A percentile compares a stretch with the other conserved stretches of the same genome.
Conservation (phyloP, 2,113 vertebrate species). For the Sceloporus undulatus region DNA sequence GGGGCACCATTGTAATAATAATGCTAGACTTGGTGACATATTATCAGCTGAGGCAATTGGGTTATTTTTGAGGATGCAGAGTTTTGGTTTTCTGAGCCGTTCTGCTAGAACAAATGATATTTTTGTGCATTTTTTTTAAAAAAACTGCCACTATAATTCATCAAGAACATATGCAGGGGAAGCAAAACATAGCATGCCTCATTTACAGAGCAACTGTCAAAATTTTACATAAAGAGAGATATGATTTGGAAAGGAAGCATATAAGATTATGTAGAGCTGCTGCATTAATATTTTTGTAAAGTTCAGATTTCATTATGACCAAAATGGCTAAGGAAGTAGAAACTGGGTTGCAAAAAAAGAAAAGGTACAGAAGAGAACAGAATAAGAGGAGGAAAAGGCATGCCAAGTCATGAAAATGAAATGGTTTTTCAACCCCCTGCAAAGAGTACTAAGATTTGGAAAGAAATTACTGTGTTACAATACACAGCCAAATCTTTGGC, state of each 20-base stretch:
- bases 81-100: background rate
- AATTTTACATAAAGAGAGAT: background rate
- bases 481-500: background rate
- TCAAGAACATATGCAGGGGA: background rate
- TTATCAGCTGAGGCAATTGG: background rate
- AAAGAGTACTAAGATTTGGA: background rate
- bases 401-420: background rate
- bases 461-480: background rate
- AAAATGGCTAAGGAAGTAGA: background rate
- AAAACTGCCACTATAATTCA: background rate
- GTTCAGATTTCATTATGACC: background rate
- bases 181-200: background rate
- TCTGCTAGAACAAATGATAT: background rate
- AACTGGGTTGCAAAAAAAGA: background rate
- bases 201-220: slow-evolving; percentile 20
- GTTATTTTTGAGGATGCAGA: background rate
- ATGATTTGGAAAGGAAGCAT: background rate
- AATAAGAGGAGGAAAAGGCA: background rate
- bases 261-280: background rate
- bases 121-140: background rate
- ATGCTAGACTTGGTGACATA: background rate
- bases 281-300: background rate
- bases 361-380: too few relatives aligned
- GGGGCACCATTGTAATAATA: background rate
- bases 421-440: background rate